Percentiles rank a stretch among this genome's conserved stretches.
Evolutionary conservation across 2,888 invertebrate species (phyloP).

Genomic region (Aporophyla nigra): DNA sequence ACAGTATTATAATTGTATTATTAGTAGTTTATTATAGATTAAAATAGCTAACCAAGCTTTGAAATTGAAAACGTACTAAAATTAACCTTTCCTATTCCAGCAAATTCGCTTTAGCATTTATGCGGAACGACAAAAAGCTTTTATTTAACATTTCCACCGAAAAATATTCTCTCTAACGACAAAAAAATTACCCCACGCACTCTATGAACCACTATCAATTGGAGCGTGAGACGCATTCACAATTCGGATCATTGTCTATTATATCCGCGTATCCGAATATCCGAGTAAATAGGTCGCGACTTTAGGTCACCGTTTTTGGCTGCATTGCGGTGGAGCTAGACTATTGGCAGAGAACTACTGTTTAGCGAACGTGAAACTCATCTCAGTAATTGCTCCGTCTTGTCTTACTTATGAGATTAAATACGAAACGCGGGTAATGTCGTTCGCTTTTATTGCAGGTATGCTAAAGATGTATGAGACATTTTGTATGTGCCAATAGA

Average conservation of each 20-base stretch:
- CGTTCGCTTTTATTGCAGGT: conserved; percentile 39
- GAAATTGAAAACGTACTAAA: not conserved
- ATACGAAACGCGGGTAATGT: conserved; percentile 13
- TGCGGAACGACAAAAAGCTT: conserved; percentile 10
- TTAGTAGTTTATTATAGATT: not conserved
- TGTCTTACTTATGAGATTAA: conserved; percentile 50
- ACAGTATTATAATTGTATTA: not conserved
- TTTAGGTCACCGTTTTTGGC: conserved; percentile 59
- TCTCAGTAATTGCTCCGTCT: conserved; percentile 59
- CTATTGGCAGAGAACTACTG: conserved; percentile 50
- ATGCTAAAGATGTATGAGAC: conserved; percentile 10
- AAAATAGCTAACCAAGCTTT: not conserved
- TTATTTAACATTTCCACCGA: conserved; percentile 16
- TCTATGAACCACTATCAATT: conserved; percentile 62
- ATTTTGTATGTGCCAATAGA: not conserved
- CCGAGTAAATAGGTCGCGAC: conserved; percentile 61
- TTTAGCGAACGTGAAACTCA: conserved; percentile 55
- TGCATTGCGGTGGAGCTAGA: conserved; percentile 62
- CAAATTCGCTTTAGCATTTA: conserved; percentile 14
- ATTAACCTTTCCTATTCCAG: conserved; percentile 6
- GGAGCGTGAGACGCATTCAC: conserved; percentile 66
- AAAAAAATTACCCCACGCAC: conserved; percentile 49
- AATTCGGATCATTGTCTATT: conserved; percentile 60
- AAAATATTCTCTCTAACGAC: conserved; percentile 26
- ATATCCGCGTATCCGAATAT: conserved; percentile 57